phyloP scores from a whole-genome alignment of 2,888 invertebrate species.

The Cataglyphis altisquamis region DNA sequence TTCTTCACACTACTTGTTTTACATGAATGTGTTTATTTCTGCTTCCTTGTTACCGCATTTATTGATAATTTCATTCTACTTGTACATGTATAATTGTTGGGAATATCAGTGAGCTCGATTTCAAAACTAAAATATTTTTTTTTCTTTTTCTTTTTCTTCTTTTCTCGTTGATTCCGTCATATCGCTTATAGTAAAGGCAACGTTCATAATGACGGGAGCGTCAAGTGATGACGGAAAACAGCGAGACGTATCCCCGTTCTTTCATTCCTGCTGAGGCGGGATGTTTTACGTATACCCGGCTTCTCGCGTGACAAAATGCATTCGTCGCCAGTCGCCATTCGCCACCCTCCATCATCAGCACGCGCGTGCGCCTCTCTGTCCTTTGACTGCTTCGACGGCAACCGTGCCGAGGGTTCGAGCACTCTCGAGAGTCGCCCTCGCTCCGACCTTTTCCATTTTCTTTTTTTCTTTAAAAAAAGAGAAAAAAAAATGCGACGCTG shows the following conservation, averaged over 20 bases:
- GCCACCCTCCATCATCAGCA: constrained; percentile 29
- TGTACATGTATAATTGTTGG: background rate
- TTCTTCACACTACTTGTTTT: background rate
- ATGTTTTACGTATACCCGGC: constrained; percentile 34
- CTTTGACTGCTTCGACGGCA: constrained; percentile 56
- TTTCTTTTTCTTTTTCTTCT: background rate
- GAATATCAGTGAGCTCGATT: background rate
- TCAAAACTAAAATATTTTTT: background rate
- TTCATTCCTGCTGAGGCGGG: constrained; percentile 24
- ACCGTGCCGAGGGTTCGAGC: constrained; percentile 53
- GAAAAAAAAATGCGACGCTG: constrained; percentile 27
- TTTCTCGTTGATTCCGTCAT: constrained; percentile 19
- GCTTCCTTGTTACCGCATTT: background rate
- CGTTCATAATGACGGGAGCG: constrained; percentile 27
- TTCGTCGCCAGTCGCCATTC: constrained; percentile 27
- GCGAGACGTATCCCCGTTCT: background rate
- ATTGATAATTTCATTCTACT: constrained; percentile 9
- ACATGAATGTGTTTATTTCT: background rate
- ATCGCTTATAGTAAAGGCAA: constrained; percentile 40
- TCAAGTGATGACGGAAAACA: constrained; percentile 18
- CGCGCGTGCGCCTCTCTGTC: constrained; percentile 58
- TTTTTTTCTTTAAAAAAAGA: background rate
- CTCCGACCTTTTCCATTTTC: constrained; percentile 52
- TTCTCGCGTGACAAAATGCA: constrained; percentile 55
- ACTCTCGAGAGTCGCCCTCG: constrained; percentile 59